Conservation (phyloP, 1,140 invertebrate species). For the Brachionus rubens region DNA sequence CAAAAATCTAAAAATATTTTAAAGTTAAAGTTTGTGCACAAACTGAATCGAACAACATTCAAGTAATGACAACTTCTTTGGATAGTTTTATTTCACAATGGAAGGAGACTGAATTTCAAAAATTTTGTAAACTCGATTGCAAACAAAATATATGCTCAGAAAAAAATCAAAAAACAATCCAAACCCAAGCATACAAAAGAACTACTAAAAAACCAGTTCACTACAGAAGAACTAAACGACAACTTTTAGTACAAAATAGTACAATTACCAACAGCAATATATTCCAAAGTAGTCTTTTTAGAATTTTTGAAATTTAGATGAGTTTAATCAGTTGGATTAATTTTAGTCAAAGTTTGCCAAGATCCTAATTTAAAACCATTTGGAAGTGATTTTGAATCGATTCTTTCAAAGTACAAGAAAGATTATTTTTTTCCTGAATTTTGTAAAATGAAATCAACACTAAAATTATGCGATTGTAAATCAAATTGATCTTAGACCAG, state of each 20-base stretch:
- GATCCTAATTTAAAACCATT: too few species aligned
- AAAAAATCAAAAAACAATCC: too few species aligned
- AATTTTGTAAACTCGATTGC: neutral
- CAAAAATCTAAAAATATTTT: neutral
- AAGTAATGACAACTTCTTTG: neutral
- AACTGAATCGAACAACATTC: neutral
- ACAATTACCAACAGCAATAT: slow-evolving; percentile 7
- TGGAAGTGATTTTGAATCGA: too few species aligned
- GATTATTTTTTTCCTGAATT: too few species aligned
- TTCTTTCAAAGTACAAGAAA: too few species aligned
- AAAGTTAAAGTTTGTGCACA: neutral
- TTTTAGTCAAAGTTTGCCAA: too few species aligned
- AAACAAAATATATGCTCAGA: neutral
- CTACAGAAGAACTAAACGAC: neutral
- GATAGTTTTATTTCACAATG: slow-evolving; percentile 15
- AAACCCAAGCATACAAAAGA: too few species aligned
- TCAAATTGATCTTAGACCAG: too few species aligned
- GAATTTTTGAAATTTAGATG: too few species aligned
- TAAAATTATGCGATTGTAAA: too few species aligned
- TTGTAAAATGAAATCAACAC: too few species aligned
- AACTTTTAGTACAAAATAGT: slow-evolving; percentile 11
- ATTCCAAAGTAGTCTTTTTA: slow-evolving; percentile 8
- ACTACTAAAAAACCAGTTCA: neutral
- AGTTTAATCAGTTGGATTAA: too few species aligned
- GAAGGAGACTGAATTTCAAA: neutral